These are phyloP conservation scores for Trilocha varians DNA, from an alignment of 2,888 invertebrate species.

Conservation along the genomic window DNA sequence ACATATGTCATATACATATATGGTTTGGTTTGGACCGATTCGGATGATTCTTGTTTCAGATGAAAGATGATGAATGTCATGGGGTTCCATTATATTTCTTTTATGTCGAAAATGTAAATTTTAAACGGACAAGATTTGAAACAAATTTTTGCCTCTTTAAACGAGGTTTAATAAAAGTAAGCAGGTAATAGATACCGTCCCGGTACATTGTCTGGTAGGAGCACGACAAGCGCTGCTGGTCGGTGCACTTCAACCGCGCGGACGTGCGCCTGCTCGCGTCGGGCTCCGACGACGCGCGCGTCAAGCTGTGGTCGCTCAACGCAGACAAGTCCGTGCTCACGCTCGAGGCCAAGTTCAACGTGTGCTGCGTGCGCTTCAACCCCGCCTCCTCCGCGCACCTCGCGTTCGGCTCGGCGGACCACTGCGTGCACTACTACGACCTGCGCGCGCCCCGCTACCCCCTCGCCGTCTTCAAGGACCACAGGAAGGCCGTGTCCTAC, in stretches of 20 bases:
- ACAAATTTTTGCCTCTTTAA: too few relatives aligned
- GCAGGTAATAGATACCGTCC: too few relatives aligned
- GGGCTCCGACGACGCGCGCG: constrained; percentile 93
- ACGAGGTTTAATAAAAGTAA: too few relatives aligned
- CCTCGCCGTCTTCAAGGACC: constrained; percentile 88
- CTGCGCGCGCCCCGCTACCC: constrained; percentile 87
- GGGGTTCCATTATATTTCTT: too few relatives aligned
- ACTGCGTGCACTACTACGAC: constrained; percentile 97
- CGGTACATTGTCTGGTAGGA: too few relatives aligned
- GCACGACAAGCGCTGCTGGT: constrained; percentile 97
- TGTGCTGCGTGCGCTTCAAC: constrained; percentile 90
- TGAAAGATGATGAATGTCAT: too few relatives aligned
- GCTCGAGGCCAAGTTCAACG: constrained; percentile 93
- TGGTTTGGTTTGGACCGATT: too few relatives aligned
- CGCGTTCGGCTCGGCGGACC: constrained; percentile 97
- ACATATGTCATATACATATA: too few relatives aligned
- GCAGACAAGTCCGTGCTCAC: constrained; percentile 86
- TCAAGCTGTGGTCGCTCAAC: constrained; percentile 94
- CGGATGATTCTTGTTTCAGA: too few relatives aligned
- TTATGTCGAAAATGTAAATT: too few relatives aligned
- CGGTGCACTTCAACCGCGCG: constrained; percentile 93
- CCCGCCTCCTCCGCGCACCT: constrained; percentile 84
- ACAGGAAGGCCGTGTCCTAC: constrained; percentile 95
- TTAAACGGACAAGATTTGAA: too few relatives aligned
- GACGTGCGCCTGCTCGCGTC: constrained; percentile 93